Evolutionary conservation across 2,888 invertebrate species (phyloP).

Genomic region (Mystacides longicornis): DNA sequence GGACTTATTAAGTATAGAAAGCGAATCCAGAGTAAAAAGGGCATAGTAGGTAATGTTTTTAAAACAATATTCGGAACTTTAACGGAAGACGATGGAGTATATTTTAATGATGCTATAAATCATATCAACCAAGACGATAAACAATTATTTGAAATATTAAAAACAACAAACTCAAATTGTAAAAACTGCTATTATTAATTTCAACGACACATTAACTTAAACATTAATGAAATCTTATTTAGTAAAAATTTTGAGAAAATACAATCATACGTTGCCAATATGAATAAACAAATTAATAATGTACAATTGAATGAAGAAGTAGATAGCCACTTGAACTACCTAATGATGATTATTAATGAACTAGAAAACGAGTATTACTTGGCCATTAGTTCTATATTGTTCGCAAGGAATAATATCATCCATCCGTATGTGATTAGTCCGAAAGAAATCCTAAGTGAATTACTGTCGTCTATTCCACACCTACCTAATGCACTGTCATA

Average conservation of each 20-base stretch:
- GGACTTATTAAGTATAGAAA: neutral
- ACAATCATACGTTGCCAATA: constrained; percentile 15
- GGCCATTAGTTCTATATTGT: constrained; percentile 20
- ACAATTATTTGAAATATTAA: constrained; percentile 18
- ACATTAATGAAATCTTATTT: constrained; percentile 23
- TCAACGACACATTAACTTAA: constrained; percentile 23
- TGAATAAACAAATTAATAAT: constrained; percentile 3
- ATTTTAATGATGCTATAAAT: constrained; percentile 23
- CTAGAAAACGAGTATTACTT: constrained; percentile 18
- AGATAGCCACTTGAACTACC: constrained; percentile 19
- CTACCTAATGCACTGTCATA: neutral
- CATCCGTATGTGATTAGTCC: constrained; percentile 25
- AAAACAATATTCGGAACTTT: constrained; percentile 10
- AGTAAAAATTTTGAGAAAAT: constrained; percentile 22
- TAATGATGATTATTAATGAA: constrained; percentile 21
- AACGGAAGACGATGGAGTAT: constrained; percentile 17
- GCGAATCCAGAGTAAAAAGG: neutral
- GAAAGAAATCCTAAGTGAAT: constrained; percentile 3
- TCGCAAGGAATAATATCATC: constrained; percentile 22
- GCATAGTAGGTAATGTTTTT: constrained; percentile 8
- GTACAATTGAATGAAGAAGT: constrained; percentile 6
- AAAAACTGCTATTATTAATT: constrained; percentile 22
- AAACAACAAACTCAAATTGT: constrained; percentile 26
- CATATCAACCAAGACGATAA: constrained; percentile 20
- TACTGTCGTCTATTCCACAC: neutral